Evolutionary conservation across 2,113 vertebrate genomes (phyloP).

Genomic region (Sclerurus mexicanus): DNA sequence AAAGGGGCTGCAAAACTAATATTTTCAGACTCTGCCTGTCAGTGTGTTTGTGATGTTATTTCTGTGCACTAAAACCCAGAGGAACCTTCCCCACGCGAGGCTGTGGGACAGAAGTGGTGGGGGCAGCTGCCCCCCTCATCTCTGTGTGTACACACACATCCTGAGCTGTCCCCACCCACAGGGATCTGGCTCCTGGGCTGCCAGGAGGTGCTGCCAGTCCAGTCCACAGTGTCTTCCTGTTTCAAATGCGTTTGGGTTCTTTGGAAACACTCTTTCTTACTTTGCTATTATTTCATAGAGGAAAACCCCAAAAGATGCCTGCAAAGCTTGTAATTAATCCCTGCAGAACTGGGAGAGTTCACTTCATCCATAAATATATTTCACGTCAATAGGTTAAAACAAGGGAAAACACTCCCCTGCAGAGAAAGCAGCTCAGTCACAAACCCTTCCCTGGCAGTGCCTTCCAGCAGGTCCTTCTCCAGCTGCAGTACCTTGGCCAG

Average conservation of each 20-base stretch:
- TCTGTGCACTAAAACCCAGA: neutral
- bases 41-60: neutral
- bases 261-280: neutral
- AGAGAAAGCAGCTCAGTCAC: neutral
- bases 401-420: neutral
- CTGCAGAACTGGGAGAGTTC: neutral
- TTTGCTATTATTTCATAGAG: neutral
- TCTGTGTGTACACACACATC: accelerated
- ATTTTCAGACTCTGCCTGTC: neutral
- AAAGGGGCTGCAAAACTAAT: neutral
- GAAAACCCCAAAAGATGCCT: neutral
- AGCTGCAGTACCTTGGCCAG: neutral
- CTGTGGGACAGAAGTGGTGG: neutral
- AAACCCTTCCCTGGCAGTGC: neutral
- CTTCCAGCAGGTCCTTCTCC: neutral
- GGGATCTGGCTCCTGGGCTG: too few relatives aligned
- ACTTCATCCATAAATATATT: neutral
- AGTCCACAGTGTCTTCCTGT: neutral
- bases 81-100: neutral
- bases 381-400: neutral
- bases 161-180: neutral
- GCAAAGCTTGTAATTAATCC: neutral
- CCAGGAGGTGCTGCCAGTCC: neutral
- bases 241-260: neutral
- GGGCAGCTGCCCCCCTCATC: neutral